These are phyloP conservation scores for Zaprionus tsacasi DNA, from an alignment of 1,140 invertebrate species.

Conservation along the genomic window DNA sequence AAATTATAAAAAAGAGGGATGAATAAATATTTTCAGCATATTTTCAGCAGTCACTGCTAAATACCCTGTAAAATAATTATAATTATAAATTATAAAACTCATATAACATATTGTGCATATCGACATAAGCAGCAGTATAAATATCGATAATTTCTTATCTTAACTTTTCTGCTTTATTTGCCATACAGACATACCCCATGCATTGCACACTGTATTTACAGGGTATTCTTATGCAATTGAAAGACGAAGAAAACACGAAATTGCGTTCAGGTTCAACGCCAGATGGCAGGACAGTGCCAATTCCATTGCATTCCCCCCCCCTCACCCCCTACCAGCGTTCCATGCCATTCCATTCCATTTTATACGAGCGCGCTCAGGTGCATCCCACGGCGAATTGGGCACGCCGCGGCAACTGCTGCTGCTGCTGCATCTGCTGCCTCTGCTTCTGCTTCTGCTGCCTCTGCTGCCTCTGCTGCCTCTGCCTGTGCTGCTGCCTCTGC, in stretches of 20 bases:
- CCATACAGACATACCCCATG: not conserved
- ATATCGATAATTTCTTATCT: no score
- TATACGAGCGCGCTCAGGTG: conserved; percentile 23
- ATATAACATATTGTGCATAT: no score
- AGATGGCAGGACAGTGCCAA: not conserved
- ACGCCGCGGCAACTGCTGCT: not conserved
- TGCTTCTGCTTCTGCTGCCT: not conserved
- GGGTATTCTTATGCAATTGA: conserved; percentile 24
- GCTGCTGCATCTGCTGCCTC: not conserved
- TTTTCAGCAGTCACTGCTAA: no score
- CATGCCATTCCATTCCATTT: conserved; percentile 1
- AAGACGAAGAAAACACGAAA: not conserved
- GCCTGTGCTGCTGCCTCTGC: not conserved
- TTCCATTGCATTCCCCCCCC: conserved; percentile 2
- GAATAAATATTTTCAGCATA: no score
- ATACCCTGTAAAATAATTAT: no score
- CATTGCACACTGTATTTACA: not conserved
- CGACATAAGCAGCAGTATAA: not conserved
- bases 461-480: not conserved
- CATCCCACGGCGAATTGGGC: conserved; percentile 6
- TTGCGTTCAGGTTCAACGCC: conserved; percentile 13
- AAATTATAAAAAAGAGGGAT: no score
- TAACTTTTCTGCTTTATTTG: not conserved
- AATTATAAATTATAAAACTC: no score
- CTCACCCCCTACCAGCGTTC: not conserved